Percentiles rank a stretch among this genome's conserved stretches.
These are phyloP conservation scores for Drosophila hydei DNA, from an alignment of 1,140 invertebrate species.

Conservation along the genomic window DNA sequence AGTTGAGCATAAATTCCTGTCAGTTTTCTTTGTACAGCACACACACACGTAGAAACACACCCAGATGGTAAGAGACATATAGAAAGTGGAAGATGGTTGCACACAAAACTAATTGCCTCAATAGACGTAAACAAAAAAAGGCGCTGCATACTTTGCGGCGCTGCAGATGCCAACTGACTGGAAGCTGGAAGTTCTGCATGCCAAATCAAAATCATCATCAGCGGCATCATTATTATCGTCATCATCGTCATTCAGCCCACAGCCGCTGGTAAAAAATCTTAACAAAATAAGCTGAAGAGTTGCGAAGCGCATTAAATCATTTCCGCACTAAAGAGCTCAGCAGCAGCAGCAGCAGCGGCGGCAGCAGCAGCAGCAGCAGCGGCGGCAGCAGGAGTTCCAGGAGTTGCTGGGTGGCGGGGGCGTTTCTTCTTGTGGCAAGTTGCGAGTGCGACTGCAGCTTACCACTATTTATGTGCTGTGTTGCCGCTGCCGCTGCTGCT, in stretches of 20 bases:
- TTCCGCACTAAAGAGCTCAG: conserved; percentile 73
- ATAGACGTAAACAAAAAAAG: conserved; percentile 61
- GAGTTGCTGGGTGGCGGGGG: conserved; percentile 25
- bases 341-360: conserved; percentile 24
- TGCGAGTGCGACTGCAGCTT: conserved; percentile 57
- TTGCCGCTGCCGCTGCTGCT: conserved; percentile 22
- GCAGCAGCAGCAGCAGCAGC: conserved; percentile 18
- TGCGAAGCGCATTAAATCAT: conserved; percentile 80
- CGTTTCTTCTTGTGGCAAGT: conserved; percentile 51
- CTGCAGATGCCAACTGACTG: conserved; percentile 26
- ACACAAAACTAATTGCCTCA: conserved; percentile 75
- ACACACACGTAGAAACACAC: neutral
- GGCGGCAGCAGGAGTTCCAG: too few species aligned
- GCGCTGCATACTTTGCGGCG: conserved; percentile 59
- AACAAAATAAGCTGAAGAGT: conserved; percentile 81
- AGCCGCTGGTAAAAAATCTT: conserved; percentile 56
- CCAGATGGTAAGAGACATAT: neutral
- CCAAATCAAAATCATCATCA: conserved; percentile 63
- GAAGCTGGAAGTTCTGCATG: conserved; percentile 45
- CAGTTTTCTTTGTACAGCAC: conserved; percentile 12
- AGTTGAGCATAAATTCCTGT: conserved; percentile 40
- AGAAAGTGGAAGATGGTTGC: conserved; percentile 11
- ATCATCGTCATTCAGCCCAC: conserved; percentile 11
- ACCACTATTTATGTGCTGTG: conserved; percentile 68
- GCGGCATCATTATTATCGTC: conserved; percentile 34